phyloP scores from a whole-genome alignment of 1,140 invertebrate species.

The Brachystomella parvula region DNA sequence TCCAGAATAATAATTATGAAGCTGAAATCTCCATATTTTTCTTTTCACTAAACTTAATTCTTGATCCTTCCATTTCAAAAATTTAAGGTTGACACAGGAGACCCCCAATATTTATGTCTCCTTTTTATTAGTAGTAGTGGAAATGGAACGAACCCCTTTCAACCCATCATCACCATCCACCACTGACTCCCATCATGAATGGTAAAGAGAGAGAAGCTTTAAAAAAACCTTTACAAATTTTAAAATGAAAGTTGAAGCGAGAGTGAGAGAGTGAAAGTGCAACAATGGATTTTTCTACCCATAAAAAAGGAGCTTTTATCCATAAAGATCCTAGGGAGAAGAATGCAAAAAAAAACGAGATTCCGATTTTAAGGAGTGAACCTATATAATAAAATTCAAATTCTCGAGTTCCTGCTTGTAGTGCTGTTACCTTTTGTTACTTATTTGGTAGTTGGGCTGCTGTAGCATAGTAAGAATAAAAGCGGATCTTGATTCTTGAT shows the following conservation, averaged over 20 bases:
- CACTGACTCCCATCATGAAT: background rate
- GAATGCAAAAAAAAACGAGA: background rate
- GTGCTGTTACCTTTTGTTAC: background rate
- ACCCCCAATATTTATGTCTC: conserved; percentile 5
- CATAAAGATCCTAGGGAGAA: background rate
- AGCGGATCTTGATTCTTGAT: background rate
- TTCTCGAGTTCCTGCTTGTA: background rate
- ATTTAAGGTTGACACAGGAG: background rate
- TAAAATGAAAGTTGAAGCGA: background rate
- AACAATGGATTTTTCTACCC: background rate
- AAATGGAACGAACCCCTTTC: background rate
- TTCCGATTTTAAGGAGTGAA: background rate
- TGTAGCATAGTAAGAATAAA: background rate
- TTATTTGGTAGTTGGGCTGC: no score
- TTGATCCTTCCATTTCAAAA: background rate
- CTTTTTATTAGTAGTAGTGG: conserved; percentile 2
- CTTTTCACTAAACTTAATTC: background rate
- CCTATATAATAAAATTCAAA: background rate
- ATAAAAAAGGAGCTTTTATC: background rate
- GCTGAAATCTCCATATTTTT: background rate
- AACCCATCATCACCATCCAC: background rate
- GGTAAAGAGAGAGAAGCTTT: no score
- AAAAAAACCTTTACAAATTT: conserved; percentile 7
- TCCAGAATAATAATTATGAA: background rate
- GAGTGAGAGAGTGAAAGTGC: background rate